Conservation (phyloP, 2,797 vertebrate genomes). For the Typhlichthys eigenmanni region DNA sequence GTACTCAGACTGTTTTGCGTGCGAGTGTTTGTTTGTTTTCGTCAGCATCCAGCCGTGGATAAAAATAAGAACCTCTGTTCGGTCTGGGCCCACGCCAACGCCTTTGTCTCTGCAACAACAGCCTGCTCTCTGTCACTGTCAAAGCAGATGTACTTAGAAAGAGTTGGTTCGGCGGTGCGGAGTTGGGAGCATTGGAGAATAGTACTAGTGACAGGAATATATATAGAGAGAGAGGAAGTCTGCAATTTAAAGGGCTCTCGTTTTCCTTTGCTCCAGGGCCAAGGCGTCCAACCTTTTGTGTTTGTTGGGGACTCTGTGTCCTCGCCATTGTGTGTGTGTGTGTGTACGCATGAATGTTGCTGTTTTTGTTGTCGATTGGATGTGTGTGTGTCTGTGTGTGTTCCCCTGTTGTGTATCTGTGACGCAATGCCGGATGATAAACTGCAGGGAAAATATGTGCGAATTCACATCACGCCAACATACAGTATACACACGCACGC, state of each 20-base stretch:
- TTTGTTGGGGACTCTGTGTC: slow-evolving; percentile 11
- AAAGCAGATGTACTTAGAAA: slow-evolving; percentile 26
- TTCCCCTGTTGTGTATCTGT: slow-evolving; percentile 29
- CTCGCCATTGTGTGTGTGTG: slow-evolving; percentile 34
- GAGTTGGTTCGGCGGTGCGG: neutral
- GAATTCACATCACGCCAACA: slow-evolving; percentile 51
- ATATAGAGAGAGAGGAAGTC: slow-evolving; percentile 29
- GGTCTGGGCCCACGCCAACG: slow-evolving; percentile 64
- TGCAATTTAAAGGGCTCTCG: slow-evolving; percentile 32
- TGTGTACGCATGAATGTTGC: slow-evolving; percentile 1
- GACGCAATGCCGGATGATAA: slow-evolving; percentile 76
- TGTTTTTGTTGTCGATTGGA: neutral
- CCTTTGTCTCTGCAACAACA: slow-evolving; percentile 64
- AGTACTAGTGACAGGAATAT: slow-evolving; percentile 22
- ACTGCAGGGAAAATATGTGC: slow-evolving; percentile 74
- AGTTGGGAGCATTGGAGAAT: slow-evolving; percentile 17
- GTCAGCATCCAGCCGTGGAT: slow-evolving; percentile 54
- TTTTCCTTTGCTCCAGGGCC: slow-evolving; percentile 31
- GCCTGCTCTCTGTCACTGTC: slow-evolving; percentile 65
- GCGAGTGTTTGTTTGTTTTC: slow-evolving; percentile 8
- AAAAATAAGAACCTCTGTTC: slow-evolving; percentile 61
- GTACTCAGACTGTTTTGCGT: slow-evolving; percentile 5
- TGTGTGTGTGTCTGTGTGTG: slow-evolving; percentile 6
- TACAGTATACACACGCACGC: slow-evolving; percentile 33
- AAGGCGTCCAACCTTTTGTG: slow-evolving; percentile 28